Base-by-base conservation (phyloP, 2,113 vertebrate species). In the Hippolais icterina region DNA sequence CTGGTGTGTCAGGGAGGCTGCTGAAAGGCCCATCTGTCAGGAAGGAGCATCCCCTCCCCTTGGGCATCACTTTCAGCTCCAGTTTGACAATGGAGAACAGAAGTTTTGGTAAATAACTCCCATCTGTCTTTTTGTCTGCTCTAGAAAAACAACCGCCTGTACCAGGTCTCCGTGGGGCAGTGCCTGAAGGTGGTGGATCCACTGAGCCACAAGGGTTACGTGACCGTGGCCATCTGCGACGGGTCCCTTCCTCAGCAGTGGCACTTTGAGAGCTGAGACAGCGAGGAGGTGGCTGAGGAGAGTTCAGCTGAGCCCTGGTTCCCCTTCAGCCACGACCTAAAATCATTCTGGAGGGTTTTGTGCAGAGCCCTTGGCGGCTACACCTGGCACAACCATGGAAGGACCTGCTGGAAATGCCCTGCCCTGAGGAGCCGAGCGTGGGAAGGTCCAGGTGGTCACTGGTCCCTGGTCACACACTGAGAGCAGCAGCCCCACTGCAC, bases 91-190 rank as follows among this genome's bases (percentile, higher is more conserved):
- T 3, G 27, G 63, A 68, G 70, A 56, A n/a, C 29, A 52, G 49
- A 49, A 68, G 20, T 41, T 60, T 5, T 4, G 44, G 54, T 68
- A 47, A 74, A 47, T 28, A 28, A 82, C 64, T 60, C 24, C 84
- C 70, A 4, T 60, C 57, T 87, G 52, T 82, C 29, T 74, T 25
- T 18, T 22, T 77, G 24, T 80, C 53, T 54, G 63, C 91, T 91
- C 4, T 57, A 99, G 99, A 99, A 98, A 22, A 98, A 98, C 33
- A 98, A 97, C 78, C 98, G 99, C 20, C 98, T 99, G 37, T 99
- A 99, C 97, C 99, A 99, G 97, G 99, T 99, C 52, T 99, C 99
- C 0, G 99, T 98, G 15, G 99, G 99, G 41, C 99, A 99, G 97
- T 99, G 99, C 97, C 98, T 99, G 92, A 98, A 98, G 8, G 97